These are phyloP conservation scores for Ctenodactylus gundi DNA, from an alignment of 2,113 vertebrate genomes.

Conservation along the genomic window DNA sequence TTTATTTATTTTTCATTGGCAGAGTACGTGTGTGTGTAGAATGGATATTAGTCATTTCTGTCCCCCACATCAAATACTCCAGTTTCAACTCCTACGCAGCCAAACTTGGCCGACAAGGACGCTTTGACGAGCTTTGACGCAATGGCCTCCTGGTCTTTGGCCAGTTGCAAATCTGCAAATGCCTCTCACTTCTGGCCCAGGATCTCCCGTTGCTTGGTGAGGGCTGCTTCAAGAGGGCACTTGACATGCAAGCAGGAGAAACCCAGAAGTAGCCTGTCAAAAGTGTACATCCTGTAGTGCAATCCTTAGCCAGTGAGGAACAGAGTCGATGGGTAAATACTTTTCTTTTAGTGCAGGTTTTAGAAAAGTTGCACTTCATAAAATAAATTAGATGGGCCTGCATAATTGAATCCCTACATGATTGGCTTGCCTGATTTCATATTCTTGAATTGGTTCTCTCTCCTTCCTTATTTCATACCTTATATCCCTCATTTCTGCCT, in stretches of 20 bases:
- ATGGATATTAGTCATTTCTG: neutral
- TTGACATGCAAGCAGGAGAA: neutral
- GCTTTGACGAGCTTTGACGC: neutral
- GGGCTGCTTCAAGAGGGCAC: neutral
- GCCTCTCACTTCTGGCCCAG: neutral
- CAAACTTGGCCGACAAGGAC: neutral
- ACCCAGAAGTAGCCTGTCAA: neutral
- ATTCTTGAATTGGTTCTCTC: neutral
- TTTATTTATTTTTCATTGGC: neutral
- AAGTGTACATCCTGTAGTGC: neutral
- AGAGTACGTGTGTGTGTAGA: neutral
- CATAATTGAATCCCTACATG: neutral
- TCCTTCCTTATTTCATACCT: neutral
- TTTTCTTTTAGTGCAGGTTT: neutral
- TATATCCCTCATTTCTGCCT: neutral
- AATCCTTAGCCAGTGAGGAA: neutral
- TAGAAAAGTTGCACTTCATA: neutral
- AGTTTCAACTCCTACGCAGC: neutral
- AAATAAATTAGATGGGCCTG: neutral
- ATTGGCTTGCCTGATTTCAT: neutral
- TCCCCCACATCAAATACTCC: neutral
- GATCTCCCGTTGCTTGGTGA: constrained; percentile 1
- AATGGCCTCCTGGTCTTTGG: neutral
- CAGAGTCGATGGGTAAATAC: neutral
- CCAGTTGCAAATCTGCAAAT: neutral